Base-by-base conservation (phyloP, 2,797 vertebrate genomes). In the Artibeus jamaicensis region DNA sequence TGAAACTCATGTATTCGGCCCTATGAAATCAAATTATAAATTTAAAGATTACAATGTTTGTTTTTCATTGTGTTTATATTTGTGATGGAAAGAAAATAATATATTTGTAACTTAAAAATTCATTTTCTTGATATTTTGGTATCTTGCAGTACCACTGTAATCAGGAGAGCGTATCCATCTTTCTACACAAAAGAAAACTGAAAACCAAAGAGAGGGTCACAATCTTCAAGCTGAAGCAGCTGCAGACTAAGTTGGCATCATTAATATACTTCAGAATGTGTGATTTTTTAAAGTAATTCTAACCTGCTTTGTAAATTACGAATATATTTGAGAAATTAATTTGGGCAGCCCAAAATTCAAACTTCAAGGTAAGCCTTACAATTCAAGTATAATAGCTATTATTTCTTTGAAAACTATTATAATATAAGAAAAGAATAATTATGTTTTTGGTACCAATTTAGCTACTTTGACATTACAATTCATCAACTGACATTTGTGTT, bases 281-380 rank as follows among this genome's bases (percentile, higher is more conserved):
- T 71, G 67, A 70, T 37, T 81, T 81, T 70, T 55, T 34, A 91
- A 97, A 93, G 39, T 71, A 91, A 76, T 87, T 89, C 59, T 67
- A 44, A 46, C 44, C 50, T 71, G 50, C 22, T 68, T 86, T 42
- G 48, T 65, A 42, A 32, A 86, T 34, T 42, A 29, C 7, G 22
- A 73, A 42, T 89, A 57, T 42, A 59, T 7, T 48, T 84, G 26
- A 95, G 37, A 84, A 62, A 42, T 48, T 46, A 50, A 44, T 87
- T 91, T 70, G 2, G 32, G 46, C 15, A 68, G 10, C 5, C 26
- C 34, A 4, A 37, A 81, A 81, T 65, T 91, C 57, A 93, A 74
- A 70, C 26, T 84, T 90, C 19, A 59, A 37, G 24, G 29, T 70
- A 73, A 57, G 39, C 65, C n/a, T 39, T 67, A 44, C 8, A 76